Base-by-base conservation (phyloP, 2,113 vertebrate genomes). In the Bubalus kerabau region DNA sequence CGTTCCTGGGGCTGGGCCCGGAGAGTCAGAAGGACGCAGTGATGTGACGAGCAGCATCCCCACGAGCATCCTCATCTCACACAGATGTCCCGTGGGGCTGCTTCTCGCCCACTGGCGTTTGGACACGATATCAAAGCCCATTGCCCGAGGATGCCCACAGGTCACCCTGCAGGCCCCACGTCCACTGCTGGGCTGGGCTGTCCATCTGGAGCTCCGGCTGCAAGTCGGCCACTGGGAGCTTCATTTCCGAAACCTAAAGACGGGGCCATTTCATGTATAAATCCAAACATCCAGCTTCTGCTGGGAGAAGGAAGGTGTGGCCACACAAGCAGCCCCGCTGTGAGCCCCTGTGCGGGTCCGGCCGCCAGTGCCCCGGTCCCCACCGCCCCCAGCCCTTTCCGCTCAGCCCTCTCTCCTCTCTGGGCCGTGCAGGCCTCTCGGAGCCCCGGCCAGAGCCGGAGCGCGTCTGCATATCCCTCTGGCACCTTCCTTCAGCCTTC, bases 321-420 rank as follows among this genome's bases (percentile, higher is more conserved):
- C 56, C 5, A 0, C n/a, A 2, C 1, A 1, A n/a, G 26, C 2
- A 4, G 28, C n/a, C 14, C 36, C 19, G 3, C 21, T 3, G 6
- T 57, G 17, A 36, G 46, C 24, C 16, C 3, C 30, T 0, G 1
- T 30, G 46, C 1, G 0, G 62, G 91, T 30, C 6, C 0, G 2
- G 67, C 26, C 8, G 6, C 54, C 30, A 16, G 43, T 2, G 19
- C 76, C 30, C 6, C 15, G 1, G 23, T 4, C 57, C 46, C 30
- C 2, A 1, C 52, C 1, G 2, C 40, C 21, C 30, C 19, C 54
- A 19, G 36, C 50, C 7, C 12, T 32, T 16, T 24, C 28, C 26
- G 1, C 57, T 48, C 64, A 59, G 12, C 10, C 23, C 26, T 17
- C 21, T 57, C 9, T 0, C 28, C 62, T 85, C 85, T 50, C 59